A percentile compares a stretch with the other conserved stretches of the same genome.
Conservation (phyloP, 2,797 vertebrate genomes). For the Smutsia gigantea region DNA sequence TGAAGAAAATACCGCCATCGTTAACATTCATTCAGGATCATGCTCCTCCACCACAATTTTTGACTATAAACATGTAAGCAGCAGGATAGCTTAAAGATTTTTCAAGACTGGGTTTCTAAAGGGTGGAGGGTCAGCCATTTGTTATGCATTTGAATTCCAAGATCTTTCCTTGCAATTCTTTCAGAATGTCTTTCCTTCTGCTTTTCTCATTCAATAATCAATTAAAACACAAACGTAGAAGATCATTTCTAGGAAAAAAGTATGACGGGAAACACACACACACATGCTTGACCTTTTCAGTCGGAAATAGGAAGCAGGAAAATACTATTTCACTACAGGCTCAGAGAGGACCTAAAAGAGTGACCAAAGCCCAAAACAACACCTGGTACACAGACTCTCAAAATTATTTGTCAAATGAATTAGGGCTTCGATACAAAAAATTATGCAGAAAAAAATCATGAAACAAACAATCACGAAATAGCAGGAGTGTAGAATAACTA, state of each 20-base stretch:
- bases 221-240: background rate
- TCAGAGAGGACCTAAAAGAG: background rate
- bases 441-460: background rate
- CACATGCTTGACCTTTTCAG: background rate
- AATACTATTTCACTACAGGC: background rate
- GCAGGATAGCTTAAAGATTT: background rate
- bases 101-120: background rate
- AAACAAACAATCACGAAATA: background rate
- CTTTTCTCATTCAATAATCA: slow-evolving; percentile 38
- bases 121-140: background rate
- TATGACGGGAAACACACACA: background rate
- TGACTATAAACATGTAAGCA: slow-evolving; percentile 85
- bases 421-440: background rate
- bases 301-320: background rate
- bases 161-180: background rate
- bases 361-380: background rate
- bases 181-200: background rate
- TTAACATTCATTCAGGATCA: slow-evolving; percentile 79
- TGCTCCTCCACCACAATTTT: slow-evolving; percentile 87
- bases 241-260: background rate
- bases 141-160: background rate
- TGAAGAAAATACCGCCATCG: slow-evolving; percentile 8
- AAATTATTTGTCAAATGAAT: background rate
- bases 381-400: background rate
- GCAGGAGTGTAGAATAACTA: background rate